Conservation (phyloP, 2,113 vertebrate species). For the Bombycilla garrulus region DNA sequence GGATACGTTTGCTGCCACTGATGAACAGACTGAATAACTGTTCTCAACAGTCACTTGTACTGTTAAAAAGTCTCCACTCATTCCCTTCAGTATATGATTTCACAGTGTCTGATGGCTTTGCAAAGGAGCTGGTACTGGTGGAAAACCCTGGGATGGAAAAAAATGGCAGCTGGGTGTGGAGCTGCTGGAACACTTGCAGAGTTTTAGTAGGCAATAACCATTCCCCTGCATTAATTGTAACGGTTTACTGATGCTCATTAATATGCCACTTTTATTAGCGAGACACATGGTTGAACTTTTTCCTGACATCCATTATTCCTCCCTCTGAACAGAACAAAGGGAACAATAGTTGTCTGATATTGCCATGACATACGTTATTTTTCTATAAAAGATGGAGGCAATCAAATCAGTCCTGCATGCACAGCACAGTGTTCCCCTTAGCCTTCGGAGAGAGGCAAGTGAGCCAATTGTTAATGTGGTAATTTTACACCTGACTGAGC, state of each 20-base stretch:
- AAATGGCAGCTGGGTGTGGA: background rate
- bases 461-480: background rate
- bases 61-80: background rate
- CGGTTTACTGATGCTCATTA: background rate
- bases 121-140: background rate
- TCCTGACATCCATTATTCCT: slow-evolving; percentile 9
- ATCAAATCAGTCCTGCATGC: background rate
- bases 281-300: background rate
- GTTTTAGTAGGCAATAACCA: background rate
- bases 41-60: background rate
- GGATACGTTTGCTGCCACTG: background rate
- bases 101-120: background rate
- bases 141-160: background rate
- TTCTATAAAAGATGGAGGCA: slow-evolving; percentile 11
- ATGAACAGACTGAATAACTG: background rate
- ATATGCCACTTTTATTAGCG: slow-evolving; percentile 2
- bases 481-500: slow-evolving; percentile 47
- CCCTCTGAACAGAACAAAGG: slow-evolving; percentile 20
- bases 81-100: background rate
- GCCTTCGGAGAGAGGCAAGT: background rate
- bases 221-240: background rate
- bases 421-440: background rate
- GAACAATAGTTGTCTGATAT: background rate
- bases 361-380: background rate
- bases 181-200: background rate